Evolutionary conservation across 2,113 vertebrate species (phyloP), one percentile per base, ranked within the genome.

Genomic region (Rhinopomastus cyanomelas): DNA sequence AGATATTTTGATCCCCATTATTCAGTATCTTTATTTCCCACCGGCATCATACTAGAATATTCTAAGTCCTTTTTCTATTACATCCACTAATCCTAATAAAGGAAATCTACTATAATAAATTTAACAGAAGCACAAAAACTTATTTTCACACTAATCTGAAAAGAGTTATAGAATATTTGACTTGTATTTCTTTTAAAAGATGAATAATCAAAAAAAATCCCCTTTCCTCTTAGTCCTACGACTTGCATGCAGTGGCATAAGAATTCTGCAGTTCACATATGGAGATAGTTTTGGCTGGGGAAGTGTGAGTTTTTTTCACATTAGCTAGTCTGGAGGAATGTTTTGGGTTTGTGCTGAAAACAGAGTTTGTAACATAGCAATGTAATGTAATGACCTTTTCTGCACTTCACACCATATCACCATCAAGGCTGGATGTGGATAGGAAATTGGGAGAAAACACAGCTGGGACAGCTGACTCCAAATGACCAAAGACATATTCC

Each of bases 161-260:
- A 89, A 5, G 7, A 74, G 1, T 0, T 65, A 32, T 56, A 71
- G 66, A 74, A 37, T 29, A 55, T 1, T 2, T 3, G 8, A 7
- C 15, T 9, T 81, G n/a, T 42, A 6, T 30, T 79, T 81, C 46
- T 4, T 11, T 72, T 75, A 60, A 21, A 59, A 25, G 55, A 26
- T 55, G 62, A 29, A 8, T 39, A 11, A 1, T 49, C 42, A 32
- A 8, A 25, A 14, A 29, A 73, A 91, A 76, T 49, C 67, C 5
- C 16, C 2, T 3, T 3, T 6, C 9, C 29, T 27, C 25, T 74
- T 62, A 37, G 4, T 36, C 30, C 8, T 44, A 36, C 1, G 1
- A 27, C 1, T 36, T 53, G 3, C 2, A 12, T 23, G 3, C 5
- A 12, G 18, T n/a, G 22, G 16, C 14, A 48, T 32, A 48, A 8